phyloP scores from a whole-genome alignment of 2,113 vertebrate species.

The Castor canadensis region DNA sequence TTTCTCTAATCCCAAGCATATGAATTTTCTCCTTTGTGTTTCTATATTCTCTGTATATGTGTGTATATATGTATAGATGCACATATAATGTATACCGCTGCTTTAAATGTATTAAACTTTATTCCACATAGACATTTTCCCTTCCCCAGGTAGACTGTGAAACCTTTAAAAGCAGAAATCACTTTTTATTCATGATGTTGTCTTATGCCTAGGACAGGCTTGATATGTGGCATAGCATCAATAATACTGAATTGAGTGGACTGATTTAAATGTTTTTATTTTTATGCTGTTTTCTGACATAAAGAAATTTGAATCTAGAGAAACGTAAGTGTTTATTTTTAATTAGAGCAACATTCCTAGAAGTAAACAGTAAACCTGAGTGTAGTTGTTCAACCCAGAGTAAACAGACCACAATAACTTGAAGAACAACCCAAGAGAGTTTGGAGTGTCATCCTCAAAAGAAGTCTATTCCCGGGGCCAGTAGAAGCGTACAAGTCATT shows the following conservation, averaged over 20 bases:
- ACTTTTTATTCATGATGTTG: background rate
- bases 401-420: background rate
- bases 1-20: background rate
- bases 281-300: background rate
- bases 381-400: background rate
- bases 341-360: background rate
- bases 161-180: background rate
- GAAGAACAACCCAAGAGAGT: background rate
- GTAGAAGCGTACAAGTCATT: background rate
- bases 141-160: background rate
- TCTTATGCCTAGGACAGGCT: background rate
- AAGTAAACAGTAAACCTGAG: background rate
- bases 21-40: background rate
- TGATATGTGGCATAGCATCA: background rate
- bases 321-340: conserved; percentile 34
- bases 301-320: background rate
- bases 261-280: background rate
- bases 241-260: background rate
- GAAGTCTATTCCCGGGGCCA: background rate
- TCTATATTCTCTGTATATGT: background rate
- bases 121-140: background rate
- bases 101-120: conserved; percentile 1
- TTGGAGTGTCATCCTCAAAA: background rate
- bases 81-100: background rate
- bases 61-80: background rate